phyloP scores from a whole-genome alignment of 2,888 invertebrate species.

The Chirona hameri region DNA sequence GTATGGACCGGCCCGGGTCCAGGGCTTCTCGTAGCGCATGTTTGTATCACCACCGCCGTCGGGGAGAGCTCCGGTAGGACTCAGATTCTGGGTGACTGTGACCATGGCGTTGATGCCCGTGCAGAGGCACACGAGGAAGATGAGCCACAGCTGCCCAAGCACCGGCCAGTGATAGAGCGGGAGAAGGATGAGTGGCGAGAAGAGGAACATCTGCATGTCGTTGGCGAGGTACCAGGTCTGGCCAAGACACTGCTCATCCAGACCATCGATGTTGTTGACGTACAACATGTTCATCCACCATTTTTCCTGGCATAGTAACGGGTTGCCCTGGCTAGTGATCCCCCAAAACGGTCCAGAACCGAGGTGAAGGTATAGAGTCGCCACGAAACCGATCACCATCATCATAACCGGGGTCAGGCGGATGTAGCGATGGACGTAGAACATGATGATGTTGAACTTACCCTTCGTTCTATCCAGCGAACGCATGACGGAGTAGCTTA shows the following conservation, averaged over 20 bases:
- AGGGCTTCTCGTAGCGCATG: background rate
- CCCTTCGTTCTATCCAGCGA: background rate
- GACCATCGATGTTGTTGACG: background rate
- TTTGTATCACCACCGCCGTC: background rate
- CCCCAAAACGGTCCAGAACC: background rate
- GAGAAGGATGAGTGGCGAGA: background rate
- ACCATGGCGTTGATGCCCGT: background rate
- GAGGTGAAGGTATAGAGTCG: background rate
- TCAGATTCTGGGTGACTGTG: background rate
- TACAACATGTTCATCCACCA: background rate
- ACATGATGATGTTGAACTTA: background rate
- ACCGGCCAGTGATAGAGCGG: background rate
- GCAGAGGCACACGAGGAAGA: background rate
- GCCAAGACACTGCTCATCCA: background rate
- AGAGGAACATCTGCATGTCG: background rate
- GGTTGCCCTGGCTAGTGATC: background rate
- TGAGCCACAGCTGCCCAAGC: background rate
- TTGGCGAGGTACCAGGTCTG: background rate
- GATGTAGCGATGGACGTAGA: constrained; percentile 4
- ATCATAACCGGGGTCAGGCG: background rate
- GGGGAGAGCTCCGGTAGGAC: background rate
- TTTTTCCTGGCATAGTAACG: background rate
- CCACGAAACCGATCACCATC: background rate
- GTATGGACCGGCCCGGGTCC: background rate
- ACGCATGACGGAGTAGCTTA: background rate